Conservation (phyloP, 2,888 invertebrate species). For the Cosmia pyralina region DNA sequence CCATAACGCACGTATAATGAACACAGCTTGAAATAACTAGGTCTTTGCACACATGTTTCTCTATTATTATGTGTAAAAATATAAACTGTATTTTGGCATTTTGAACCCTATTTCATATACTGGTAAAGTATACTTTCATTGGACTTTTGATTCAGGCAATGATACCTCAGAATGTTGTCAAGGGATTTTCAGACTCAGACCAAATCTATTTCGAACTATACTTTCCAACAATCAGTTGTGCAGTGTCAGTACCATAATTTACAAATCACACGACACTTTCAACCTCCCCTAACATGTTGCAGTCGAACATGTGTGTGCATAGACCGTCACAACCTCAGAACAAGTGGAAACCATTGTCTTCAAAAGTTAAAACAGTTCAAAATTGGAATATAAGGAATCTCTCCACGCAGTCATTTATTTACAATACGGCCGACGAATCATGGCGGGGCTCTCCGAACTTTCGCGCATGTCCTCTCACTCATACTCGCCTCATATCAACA, state of each 20-base stretch:
- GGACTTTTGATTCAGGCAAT: neutral
- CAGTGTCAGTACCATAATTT: constrained; percentile 9
- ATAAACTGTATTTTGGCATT: constrained; percentile 6
- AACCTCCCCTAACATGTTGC: neutral
- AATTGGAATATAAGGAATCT: neutral
- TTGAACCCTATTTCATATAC: neutral
- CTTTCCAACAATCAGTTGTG: constrained; percentile 2
- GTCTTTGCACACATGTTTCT: constrained; percentile 40
- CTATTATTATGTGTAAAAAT: constrained; percentile 2
- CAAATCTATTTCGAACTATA: neutral
- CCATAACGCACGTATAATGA: constrained; percentile 10
- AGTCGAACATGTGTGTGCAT: constrained; percentile 30
- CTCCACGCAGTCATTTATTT: neutral
- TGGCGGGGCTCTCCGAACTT: neutral
- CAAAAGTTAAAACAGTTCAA: neutral
- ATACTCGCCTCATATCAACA: neutral
- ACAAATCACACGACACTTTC: neutral
- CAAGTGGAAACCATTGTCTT: constrained; percentile 32
- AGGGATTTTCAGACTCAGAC: neutral
- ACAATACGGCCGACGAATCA: neutral
- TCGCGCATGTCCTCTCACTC: neutral
- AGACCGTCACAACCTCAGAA: constrained; percentile 44
- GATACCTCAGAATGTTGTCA: neutral
- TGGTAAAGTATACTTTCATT: neutral
- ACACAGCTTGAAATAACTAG: constrained; percentile 39